These are phyloP conservation scores for Sepiola atlantica DNA, from an alignment of 2,888 invertebrate genomes.

Conservation along the genomic window DNA sequence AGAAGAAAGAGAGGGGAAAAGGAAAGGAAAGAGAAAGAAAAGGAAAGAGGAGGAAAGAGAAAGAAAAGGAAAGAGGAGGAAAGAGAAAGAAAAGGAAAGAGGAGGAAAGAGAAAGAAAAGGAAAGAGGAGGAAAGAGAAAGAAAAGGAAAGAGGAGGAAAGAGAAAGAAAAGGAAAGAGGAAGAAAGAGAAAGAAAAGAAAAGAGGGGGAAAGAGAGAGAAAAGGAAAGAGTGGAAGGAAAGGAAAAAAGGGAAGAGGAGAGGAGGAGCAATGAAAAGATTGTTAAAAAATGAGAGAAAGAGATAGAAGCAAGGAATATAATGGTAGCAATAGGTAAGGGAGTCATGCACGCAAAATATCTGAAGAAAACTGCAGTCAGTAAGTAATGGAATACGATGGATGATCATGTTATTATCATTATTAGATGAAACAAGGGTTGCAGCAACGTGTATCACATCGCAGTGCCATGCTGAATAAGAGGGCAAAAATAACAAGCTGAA, in stretches of 20 bases:
- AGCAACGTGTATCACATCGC: background rate
- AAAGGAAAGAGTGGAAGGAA: too few species aligned
- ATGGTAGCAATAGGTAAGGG: too few species aligned
- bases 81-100: background rate
- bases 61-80: background rate
- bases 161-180: too few species aligned
- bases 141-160: too few species aligned
- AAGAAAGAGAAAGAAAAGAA: too few species aligned
- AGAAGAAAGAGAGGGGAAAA: background rate
- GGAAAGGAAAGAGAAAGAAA: background rate
- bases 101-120: background rate
- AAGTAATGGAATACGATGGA: background rate
- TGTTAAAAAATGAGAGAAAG: too few species aligned
- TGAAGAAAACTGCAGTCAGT: background rate
- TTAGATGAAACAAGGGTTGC: background rate
- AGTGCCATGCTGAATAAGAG: background rate
- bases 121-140: background rate
- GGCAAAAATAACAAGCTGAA: background rate
- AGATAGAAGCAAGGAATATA: too few species aligned
- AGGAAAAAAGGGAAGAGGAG: too few species aligned
- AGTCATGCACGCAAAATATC: background rate
- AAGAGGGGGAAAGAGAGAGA: too few species aligned
- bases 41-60: background rate
- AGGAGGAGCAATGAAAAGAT: too few species aligned
- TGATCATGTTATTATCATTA: background rate